A percentile compares a stretch with the other conserved stretches of the same genome.
Evolutionary conservation across 2,113 vertebrate species (phyloP).

Genomic region (Ovis aries): ARS-UI_Ramb_v3.0 NC_056055.1:143722001-143722500

Average conservation of each 20-base stretch:
- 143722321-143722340: not conserved
- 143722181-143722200: not conserved
- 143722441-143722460: not conserved
- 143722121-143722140: not conserved
- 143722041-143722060: not conserved
- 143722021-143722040: not conserved
- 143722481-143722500: not conserved
- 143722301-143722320: not conserved
- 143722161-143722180: not conserved
- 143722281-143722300: not conserved
- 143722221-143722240: not conserved
- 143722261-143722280: not conserved
- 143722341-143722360: not conserved
- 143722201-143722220: not conserved
- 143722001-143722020: not conserved
- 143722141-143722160: accelerated
- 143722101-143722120: not conserved
- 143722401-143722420: not conserved
- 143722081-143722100: not conserved
- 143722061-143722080: not conserved
- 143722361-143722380: not conserved
- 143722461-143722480: not conserved
- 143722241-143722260: not conserved
- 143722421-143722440: not conserved
- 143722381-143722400: not conserved